Evolutionary conservation across 1,140 invertebrate species (phyloP).

Genomic region (Drosophila lini): DNA sequence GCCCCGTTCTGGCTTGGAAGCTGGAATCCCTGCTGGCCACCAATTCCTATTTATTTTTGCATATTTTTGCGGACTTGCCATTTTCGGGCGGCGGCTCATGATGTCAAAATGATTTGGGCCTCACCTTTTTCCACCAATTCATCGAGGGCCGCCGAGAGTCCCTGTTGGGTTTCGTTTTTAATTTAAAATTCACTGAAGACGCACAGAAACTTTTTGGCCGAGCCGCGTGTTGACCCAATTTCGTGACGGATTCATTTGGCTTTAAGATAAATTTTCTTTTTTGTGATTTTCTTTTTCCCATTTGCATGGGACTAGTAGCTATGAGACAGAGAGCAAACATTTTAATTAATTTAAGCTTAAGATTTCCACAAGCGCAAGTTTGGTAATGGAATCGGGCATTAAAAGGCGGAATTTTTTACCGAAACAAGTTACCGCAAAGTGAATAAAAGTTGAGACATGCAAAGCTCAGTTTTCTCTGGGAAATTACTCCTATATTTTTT

Average conservation of each 20-base stretch:
- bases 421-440: conserved; percentile 11
- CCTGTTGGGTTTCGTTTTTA: conserved; percentile 57
- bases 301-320: conserved; percentile 15
- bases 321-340: conserved; percentile 24
- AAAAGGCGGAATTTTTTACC: background rate
- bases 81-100: conserved; percentile 30
- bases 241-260: conserved; percentile 36
- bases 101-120: conserved; percentile 62
- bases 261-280: conserved; percentile 44
- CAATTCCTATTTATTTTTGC: conserved; percentile 67
- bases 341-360: conserved; percentile 68
- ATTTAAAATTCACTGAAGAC: conserved; percentile 52
- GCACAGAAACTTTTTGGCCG: conserved; percentile 15
- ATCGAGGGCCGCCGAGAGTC: conserved; percentile 6
- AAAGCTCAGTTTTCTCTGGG: background rate
- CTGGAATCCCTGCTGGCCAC: conserved; percentile 5
- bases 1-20: conserved; percentile 29
- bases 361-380: conserved; percentile 14
- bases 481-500: background rate
- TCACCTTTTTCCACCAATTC: conserved; percentile 32
- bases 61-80: conserved; percentile 41
- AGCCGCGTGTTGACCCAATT: conserved; percentile 32
- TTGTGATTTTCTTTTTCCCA: conserved; percentile 4
- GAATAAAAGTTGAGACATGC: background rate
- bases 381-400: conserved; percentile 15